Conservation (phyloP, 2,888 invertebrate genomes). For the Agonopterix arenella region DNA sequence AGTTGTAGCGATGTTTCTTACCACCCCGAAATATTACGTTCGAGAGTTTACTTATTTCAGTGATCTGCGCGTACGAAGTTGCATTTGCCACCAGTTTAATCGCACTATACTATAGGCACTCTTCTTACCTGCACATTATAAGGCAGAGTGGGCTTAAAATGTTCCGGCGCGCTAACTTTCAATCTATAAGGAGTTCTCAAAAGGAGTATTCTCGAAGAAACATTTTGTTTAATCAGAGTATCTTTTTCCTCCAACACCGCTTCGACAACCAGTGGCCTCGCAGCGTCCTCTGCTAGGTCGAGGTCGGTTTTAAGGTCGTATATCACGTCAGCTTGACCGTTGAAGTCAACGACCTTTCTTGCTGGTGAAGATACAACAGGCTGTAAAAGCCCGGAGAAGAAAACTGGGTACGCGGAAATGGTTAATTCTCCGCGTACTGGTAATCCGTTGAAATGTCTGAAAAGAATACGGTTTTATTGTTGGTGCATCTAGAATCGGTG, state of each 20-base stretch:
- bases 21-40: too few relatives aligned
- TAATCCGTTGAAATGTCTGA: constrained; percentile 89
- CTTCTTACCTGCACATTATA: constrained; percentile 84
- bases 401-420: constrained; percentile 89
- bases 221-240: constrained; percentile 90
- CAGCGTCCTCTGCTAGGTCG: constrained; percentile 85
- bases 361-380: constrained; percentile 85
- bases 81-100: too few relatives aligned
- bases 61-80: too few relatives aligned
- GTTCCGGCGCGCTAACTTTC: constrained; percentile 89
- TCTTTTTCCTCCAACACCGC: constrained; percentile 94
- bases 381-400: constrained; percentile 86
- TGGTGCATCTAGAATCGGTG: background rate
- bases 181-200: constrained; percentile 75
- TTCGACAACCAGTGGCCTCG: constrained; percentile 88
- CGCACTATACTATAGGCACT: too few relatives aligned
- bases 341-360: constrained; percentile 82
- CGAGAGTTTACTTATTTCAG: too few relatives aligned
- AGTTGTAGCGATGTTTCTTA: too few relatives aligned
- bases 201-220: constrained; percentile 79
- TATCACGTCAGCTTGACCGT: constrained; percentile 81
- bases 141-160: constrained; percentile 92
- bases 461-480: background rate
- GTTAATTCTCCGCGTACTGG: constrained; percentile 92
- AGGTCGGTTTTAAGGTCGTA: constrained; percentile 86